A percentile compares a stretch with the other conserved stretches of the same genome.
Evolutionary conservation across 1,140 invertebrate species (phyloP).

Genomic region (Ganaspis sp.): DNA sequence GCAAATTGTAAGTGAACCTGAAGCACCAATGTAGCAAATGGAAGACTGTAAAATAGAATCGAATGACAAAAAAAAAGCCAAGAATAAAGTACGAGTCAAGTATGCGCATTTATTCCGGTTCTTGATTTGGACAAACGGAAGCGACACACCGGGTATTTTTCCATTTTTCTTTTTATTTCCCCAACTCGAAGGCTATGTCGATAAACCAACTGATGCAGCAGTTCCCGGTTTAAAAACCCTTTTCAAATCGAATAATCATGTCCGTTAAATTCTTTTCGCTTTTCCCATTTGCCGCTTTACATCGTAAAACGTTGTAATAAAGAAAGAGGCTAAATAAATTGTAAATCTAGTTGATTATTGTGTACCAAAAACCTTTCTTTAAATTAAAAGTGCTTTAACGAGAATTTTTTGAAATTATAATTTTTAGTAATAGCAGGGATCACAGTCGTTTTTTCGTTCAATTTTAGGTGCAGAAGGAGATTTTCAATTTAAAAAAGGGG

Average conservation of each 20-base stretch:
- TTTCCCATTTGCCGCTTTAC: constrained; percentile 6
- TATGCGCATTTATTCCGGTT: constrained; percentile 5
- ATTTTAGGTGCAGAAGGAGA: too few relatives aligned
- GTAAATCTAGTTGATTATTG: background rate
- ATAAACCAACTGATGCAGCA: background rate
- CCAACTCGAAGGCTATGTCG: background rate
- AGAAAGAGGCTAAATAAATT: background rate
- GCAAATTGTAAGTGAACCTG: constrained; percentile 22
- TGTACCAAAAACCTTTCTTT: background rate
- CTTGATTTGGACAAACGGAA: constrained; percentile 1
- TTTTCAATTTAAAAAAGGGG: too few relatives aligned
- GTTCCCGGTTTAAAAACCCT: background rate
- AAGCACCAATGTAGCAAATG: constrained; percentile 16
- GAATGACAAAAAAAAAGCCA: background rate
- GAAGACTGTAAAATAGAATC: constrained; percentile 8
- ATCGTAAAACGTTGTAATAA: constrained; percentile 12
- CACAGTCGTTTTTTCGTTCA: too few relatives aligned
- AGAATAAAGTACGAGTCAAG: background rate
- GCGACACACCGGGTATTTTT: background rate
- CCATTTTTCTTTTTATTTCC: background rate
- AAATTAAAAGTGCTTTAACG: background rate
- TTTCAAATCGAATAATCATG: constrained; percentile 26
- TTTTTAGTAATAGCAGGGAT: too few relatives aligned
- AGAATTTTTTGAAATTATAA: background rate
- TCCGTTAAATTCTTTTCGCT: constrained; percentile 3